A percentile compares a stretch with the other conserved stretches of the same genome.
These are phyloP conservation scores for Trichosurus vulpecula DNA, from an alignment of 2,797 vertebrate genomes.

Conservation along the genomic window DNA sequence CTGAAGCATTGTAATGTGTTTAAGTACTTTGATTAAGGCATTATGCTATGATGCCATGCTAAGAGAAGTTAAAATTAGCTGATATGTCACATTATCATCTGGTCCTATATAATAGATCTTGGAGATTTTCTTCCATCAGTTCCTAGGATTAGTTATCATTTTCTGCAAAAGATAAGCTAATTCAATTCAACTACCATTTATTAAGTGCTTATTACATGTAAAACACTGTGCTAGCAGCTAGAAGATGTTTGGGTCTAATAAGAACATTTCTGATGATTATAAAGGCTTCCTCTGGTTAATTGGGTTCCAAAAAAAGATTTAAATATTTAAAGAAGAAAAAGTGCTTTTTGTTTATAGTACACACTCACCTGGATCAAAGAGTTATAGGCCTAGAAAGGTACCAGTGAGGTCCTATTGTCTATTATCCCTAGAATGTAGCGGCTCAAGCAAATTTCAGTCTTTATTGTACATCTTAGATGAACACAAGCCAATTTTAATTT, in stretches of 20 bases:
- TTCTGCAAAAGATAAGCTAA: not conserved
- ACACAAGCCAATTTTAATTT: constrained; percentile 1
- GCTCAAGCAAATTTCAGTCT: constrained; percentile 23
- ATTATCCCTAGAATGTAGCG: not conserved
- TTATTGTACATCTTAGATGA: not conserved
- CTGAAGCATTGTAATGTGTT: not conserved
- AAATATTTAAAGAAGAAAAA: not conserved
- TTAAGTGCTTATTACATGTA: not conserved
- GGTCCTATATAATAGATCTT: not conserved
- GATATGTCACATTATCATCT: not conserved
- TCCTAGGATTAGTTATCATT: not conserved
- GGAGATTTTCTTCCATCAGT: not conserved
- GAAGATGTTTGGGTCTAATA: not conserved
- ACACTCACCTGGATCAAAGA: not conserved
- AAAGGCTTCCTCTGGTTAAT: not conserved
- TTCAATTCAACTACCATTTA: not conserved
- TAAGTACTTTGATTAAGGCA: not conserved
- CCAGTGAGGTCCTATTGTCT: not conserved
- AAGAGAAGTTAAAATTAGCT: not conserved
- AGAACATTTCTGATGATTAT: not conserved
- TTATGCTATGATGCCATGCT: not conserved
- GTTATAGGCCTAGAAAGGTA: not conserved
- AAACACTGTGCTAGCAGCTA: not conserved
- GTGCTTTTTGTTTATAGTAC: not conserved
- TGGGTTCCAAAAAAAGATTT: not conserved